phyloP scores from a whole-genome alignment of 2,797 vertebrate species.

The Propithecus perrieri region DNA sequence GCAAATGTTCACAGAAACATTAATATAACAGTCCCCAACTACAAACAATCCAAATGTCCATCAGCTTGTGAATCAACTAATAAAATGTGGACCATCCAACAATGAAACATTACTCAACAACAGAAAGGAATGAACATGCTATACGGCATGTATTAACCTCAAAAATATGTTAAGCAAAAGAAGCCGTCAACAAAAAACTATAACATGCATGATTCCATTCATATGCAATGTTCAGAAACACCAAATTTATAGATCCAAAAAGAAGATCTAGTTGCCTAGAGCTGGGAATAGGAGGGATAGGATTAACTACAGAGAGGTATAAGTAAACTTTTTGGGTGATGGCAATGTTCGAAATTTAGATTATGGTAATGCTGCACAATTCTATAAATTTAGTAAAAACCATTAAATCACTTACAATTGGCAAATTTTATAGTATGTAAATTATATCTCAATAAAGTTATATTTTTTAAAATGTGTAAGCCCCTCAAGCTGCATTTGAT shows the following conservation, averaged over 20 bases:
- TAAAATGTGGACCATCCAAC: not conserved
- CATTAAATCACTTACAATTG: not conserved
- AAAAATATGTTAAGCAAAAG: not conserved
- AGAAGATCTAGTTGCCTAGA: not conserved
- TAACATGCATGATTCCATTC: not conserved
- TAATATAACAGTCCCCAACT: not conserved
- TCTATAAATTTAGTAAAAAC: constrained; percentile 18
- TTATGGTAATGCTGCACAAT: not conserved
- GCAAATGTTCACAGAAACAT: not conserved
- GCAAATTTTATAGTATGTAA: not conserved
- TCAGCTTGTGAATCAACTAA: not conserved
- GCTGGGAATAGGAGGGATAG: not conserved
- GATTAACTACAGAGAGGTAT: not conserved
- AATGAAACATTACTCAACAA: not conserved
- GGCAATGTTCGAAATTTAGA: not conserved
- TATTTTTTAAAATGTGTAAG: not conserved
- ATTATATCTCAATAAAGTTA: not conserved
- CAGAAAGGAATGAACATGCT: not conserved
- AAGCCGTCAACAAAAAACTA: not conserved
- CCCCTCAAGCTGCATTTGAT: not conserved
- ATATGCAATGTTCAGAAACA: not conserved
- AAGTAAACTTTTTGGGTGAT: not conserved
- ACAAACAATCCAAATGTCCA: not conserved
- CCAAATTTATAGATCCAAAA: not conserved
- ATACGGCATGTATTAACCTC: not conserved